Conservation (phyloP, 2,113 vertebrate species). For the Mungos mungo region DNA sequence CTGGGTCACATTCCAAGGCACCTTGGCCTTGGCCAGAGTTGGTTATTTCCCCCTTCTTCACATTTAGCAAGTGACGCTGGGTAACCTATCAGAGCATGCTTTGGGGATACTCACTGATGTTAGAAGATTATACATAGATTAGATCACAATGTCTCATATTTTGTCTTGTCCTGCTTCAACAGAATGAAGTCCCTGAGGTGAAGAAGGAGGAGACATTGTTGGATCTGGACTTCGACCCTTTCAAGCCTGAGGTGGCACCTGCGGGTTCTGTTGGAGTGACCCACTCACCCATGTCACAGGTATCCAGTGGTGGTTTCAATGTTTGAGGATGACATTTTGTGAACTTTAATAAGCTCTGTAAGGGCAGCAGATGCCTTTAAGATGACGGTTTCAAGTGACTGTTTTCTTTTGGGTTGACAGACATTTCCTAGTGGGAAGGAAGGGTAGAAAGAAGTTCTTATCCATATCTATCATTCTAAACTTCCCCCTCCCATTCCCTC, state of each 20-base stretch:
- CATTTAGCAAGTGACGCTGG: background rate
- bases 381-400: background rate
- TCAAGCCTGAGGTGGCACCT: slow-evolving; percentile 90
- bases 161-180: slow-evolving; percentile 54
- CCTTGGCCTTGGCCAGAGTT: background rate
- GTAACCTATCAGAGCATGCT: background rate
- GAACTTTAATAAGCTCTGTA: background rate
- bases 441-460: background rate
- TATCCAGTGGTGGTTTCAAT: slow-evolving; percentile 57
- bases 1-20: background rate
- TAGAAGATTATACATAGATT: background rate
- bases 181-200: slow-evolving; percentile 85
- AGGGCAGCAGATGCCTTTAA: background rate
- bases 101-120: fast-evolving
- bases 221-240: slow-evolving; percentile 97
- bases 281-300: slow-evolving; percentile 89
- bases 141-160: background rate
- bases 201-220: slow-evolving; percentile 93
- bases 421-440: background rate
- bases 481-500: background rate
- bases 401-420: background rate
- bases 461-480: background rate
- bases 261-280: slow-evolving; percentile 79
- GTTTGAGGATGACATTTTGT: background rate
- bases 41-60: background rate